Conservation (phyloP, 2,888 invertebrate species). For the Dastarcus helophoroides region DNA sequence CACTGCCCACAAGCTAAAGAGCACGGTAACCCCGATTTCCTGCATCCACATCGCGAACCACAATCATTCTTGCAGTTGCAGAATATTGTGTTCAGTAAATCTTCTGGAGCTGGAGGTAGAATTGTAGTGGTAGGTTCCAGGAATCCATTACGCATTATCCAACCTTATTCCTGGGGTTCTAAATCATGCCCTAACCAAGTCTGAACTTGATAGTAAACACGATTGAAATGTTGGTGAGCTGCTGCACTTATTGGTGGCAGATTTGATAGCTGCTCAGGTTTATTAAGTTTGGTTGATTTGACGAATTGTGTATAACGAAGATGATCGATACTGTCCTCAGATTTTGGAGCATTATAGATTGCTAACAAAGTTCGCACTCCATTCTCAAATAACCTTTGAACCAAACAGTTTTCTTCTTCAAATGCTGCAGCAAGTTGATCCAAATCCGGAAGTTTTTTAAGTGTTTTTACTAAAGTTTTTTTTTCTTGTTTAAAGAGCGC, state of each 20-base stretch:
- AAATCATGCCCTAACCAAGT: no score
- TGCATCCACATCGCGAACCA: no score
- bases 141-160: no score
- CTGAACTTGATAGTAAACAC: slow-evolving; percentile 7
- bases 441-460: slow-evolving; percentile 21
- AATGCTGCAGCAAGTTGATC: slow-evolving; percentile 20
- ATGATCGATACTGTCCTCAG: slow-evolving; percentile 15
- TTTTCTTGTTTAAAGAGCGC: slow-evolving; percentile 21
- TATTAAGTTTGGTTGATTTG: slow-evolving; percentile 23
- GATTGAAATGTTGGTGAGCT: no score
- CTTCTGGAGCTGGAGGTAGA: no score
- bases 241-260: slow-evolving; percentile 25
- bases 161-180: no score
- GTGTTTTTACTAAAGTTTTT: slow-evolving; percentile 18
- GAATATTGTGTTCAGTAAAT: no score
- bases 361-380: slow-evolving; percentile 22
- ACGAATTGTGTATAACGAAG: slow-evolving; percentile 19
- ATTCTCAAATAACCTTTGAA: slow-evolving; percentile 20
- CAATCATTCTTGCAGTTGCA: no score
- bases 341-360: slow-evolving; percentile 27
- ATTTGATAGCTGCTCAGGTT: slow-evolving; percentile 23
- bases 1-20: no score
- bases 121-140: no score
- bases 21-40: no score
- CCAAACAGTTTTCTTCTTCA: slow-evolving; percentile 24